These are phyloP conservation scores for Heteractis magnifica DNA, from an alignment of 92 coral and sea anemone species.

Conservation along the genomic window DNA sequence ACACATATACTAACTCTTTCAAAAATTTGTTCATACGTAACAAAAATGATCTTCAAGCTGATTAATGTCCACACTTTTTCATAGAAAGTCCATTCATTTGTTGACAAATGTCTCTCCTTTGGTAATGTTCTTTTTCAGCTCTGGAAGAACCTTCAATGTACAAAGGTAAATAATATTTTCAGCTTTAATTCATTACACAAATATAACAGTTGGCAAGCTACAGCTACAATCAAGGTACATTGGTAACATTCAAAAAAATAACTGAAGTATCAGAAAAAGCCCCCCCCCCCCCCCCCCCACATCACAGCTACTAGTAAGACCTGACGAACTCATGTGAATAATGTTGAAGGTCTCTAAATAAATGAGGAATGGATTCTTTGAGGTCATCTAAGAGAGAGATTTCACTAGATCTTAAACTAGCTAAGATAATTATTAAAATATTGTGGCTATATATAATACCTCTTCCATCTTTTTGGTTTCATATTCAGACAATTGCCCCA, in stretches of 20 bases:
- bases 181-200: neutral
- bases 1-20: neutral
- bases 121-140: conserved; percentile 81
- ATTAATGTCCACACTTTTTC: neutral
- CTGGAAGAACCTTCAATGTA: conserved; percentile 73
- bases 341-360: too few relatives aligned
- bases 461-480: conserved; percentile 86
- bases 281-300: too few relatives aligned
- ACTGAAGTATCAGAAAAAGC: too few relatives aligned
- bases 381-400: too few relatives aligned
- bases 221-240: too few relatives aligned
- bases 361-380: too few relatives aligned
- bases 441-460: conserved; percentile 30
- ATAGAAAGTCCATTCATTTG: neutral
- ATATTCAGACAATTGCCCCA: conserved; percentile 72
- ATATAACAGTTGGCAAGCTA: too few relatives aligned
- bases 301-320: too few relatives aligned
- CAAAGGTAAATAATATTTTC: neutral
- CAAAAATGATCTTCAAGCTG: neutral
- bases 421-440: too few relatives aligned
- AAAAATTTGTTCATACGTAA: neutral
- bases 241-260: too few relatives aligned
- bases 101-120: conserved; percentile 86
- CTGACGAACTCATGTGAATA: too few relatives aligned
- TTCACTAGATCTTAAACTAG: too few relatives aligned